These are phyloP conservation scores for Tylochromis polylepis DNA, from an alignment of 2,113 vertebrate genomes.

Conservation along the genomic window DNA sequence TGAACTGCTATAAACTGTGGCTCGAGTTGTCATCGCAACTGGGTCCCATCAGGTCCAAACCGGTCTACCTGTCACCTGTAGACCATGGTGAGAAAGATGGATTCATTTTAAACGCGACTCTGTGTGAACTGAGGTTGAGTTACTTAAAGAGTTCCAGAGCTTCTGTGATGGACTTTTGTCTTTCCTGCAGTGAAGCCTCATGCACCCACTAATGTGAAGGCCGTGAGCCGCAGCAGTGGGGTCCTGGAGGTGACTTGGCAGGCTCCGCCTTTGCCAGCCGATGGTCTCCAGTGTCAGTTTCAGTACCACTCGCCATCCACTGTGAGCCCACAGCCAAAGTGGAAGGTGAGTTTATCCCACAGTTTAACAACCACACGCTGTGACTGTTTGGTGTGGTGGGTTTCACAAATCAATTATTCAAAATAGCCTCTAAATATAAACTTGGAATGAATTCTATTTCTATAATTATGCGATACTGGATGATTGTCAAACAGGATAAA, in stretches of 20 bases:
- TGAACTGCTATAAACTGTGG: slow-evolving; percentile 91
- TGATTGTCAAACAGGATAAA: neutral
- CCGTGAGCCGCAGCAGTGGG: slow-evolving; percentile 71
- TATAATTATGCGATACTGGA: neutral
- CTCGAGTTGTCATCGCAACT: slow-evolving; percentile 74
- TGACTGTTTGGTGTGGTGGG: neutral
- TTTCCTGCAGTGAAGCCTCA: slow-evolving; percentile 81
- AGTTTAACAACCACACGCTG: neutral
- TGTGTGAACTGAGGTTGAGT: too few relatives aligned
- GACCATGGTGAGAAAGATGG: slow-evolving; percentile 79
- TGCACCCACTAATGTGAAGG: slow-evolving; percentile 73
- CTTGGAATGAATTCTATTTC: neutral
- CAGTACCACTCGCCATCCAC: slow-evolving; percentile 56
- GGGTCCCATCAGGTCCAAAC: slow-evolving; percentile 78
- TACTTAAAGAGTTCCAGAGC: neutral
- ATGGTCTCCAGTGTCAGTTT: slow-evolving; percentile 79
- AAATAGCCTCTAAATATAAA: neutral
- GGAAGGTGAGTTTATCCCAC: slow-evolving; percentile 76
- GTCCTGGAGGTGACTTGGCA: slow-evolving; percentile 81
- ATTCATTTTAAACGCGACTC: neutral
- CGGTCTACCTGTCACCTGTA: slow-evolving; percentile 79
- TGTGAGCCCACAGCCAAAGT: slow-evolving; percentile 52
- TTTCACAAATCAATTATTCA: neutral
- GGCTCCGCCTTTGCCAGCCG: slow-evolving; percentile 67
- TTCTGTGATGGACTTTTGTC: neutral